A percentile compares a stretch with the other conserved stretches of the same genome.
phyloP scores from a whole-genome alignment of 2,888 invertebrate genomes.

The Drosophila infuscata region DNA sequence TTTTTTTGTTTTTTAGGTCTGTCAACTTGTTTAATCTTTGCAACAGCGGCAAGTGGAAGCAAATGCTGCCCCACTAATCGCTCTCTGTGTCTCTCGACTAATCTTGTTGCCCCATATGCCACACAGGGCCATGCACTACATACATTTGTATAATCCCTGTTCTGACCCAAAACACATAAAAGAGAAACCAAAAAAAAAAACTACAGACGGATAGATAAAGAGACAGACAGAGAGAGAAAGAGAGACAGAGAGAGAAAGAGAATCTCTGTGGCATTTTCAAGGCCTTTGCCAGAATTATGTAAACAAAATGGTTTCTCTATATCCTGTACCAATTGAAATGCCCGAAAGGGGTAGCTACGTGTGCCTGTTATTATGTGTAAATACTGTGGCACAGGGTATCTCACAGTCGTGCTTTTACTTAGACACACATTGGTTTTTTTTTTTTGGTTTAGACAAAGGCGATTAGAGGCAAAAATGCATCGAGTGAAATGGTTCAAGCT shows the following conservation, averaged over 20 bases:
- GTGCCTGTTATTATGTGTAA: not conserved
- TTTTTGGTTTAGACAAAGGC: not conserved
- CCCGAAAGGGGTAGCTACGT: not conserved
- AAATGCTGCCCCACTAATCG: conserved; percentile 2
- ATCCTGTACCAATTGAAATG: not conserved
- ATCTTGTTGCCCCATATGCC: conserved; percentile 13
- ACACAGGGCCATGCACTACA: not conserved
- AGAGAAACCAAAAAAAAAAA: not conserved
- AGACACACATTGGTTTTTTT: not conserved
- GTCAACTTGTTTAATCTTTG: conserved; percentile 1
- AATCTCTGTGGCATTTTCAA: conserved; percentile 4
- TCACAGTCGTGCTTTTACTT: not conserved
- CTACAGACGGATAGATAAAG: not conserved
- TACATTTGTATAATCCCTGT: conserved; percentile 4
- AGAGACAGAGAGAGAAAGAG: not conserved
- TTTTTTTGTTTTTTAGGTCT: not conserved
- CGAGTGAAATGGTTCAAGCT: not conserved
- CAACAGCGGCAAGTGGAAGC: conserved; percentile 1
- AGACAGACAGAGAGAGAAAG: not conserved
- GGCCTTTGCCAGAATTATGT: conserved; percentile 8
- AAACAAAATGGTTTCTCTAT: not conserved
- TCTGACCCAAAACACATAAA: conserved; percentile 6
- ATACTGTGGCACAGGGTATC: not conserved
- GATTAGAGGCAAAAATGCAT: conserved; percentile 1
- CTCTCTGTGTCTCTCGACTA: conserved; percentile 1